These are phyloP conservation scores for Tortrix viridana DNA, from an alignment of 2,888 invertebrate genomes.

Conservation along the genomic window DNA sequence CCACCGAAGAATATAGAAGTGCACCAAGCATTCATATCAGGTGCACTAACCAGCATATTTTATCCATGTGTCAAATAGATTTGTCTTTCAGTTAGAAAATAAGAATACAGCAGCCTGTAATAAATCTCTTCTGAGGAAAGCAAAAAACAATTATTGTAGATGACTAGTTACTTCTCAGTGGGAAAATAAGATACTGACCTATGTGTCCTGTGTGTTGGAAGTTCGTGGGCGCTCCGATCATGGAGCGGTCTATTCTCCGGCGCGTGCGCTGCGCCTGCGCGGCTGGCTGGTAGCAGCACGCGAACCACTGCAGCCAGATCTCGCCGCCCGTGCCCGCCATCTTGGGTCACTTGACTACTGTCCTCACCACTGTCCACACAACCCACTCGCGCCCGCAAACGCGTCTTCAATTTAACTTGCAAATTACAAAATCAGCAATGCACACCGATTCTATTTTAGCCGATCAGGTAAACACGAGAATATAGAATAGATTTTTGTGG, in stretches of 20 bases:
- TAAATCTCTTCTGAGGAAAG: no score
- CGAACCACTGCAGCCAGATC: constrained; percentile 96
- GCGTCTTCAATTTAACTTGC: constrained; percentile 43
- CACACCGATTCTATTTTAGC: not conserved
- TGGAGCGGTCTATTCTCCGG: constrained; percentile 93
- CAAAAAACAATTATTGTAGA: no score
- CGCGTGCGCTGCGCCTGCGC: constrained; percentile 89
- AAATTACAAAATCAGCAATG: not conserved
- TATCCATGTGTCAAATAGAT: no score
- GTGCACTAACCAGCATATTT: no score
- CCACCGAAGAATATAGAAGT: no score
- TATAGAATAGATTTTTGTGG: constrained; percentile 45
- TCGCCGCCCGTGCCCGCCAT: constrained; percentile 91
- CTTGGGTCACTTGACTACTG: constrained; percentile 50
- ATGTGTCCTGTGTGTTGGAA: constrained; percentile 95
- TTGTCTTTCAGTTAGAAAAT: no score
- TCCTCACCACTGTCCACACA: constrained; percentile 54
- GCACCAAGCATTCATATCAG: no score
- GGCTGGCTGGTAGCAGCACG: constrained; percentile 94
- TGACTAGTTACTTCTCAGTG: not conserved
- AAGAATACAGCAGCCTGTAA: no score
- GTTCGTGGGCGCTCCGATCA: constrained; percentile 98
- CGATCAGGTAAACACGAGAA: not conserved
- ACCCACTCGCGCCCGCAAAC: constrained; percentile 46
- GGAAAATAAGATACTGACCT: constrained; percentile 58